Evolutionary conservation across 2,113 vertebrate species (phyloP), one percentile per base, ranked within the genome.

Genomic region (Falco punctatus): DNA sequence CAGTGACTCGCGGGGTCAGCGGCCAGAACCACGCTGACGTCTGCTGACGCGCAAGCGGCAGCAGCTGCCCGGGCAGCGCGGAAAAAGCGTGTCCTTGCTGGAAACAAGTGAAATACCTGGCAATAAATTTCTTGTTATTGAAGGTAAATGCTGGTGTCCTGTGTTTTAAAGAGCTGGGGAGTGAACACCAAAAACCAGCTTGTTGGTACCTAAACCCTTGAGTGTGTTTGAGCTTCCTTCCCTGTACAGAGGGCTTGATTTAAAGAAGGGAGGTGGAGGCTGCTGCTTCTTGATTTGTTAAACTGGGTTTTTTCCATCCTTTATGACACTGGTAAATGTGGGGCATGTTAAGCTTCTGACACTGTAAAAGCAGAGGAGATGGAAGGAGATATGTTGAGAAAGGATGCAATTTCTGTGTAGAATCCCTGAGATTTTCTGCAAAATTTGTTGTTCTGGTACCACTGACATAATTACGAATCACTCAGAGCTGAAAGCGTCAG

Each of bases 311-410:
- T 72, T 86, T 48, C 38, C 70, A 21, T 15, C 27, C 30, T 26
- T 55, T 2, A 15, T 28, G 55, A 40, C 15, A 1, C 5, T 14
- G 94, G 44, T 22, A n/a, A 75, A 9, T 26, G 38, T 9, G 61
- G 21, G 28, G 5, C 8, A 0, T 0, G 5, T 35, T 38, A 20
- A 58, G 59, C 85, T 12, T 20, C 10, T 2, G 46, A 4, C 54
- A 22, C 48, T 3, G 0, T 4, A 4, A 16, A 16, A 64, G 17
- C 72, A 6, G 64, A 54, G 52, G 85, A 79, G 78, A 40, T 19
- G 40, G 38, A 18, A 32, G 52, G 84, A 35, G 84, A 35, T 6
- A 51, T 5, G 4, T 9, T 14, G 48, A 32, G 33, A 59, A 13
- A 49, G 28, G 48, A 49, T 22, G 44, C 27, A 2, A 52, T 92